Evolutionary conservation across 2,888 invertebrate species (phyloP).

Genomic region (Priocnemis perturbator): DNA sequence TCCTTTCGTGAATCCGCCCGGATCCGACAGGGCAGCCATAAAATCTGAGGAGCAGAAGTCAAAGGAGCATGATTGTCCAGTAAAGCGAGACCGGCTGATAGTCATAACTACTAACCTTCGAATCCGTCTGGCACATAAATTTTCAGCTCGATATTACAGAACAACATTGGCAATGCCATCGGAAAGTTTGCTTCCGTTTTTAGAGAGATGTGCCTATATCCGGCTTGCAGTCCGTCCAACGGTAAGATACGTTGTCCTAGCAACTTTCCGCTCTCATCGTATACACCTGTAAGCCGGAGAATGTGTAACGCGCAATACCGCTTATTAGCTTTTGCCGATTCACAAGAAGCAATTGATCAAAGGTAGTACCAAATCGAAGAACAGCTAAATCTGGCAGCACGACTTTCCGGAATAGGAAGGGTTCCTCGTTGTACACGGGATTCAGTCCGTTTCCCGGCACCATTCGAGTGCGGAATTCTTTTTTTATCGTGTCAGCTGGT

Average conservation of each 20-base stretch:
- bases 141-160: slow-evolving; percentile 82
- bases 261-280: slow-evolving; percentile 83
- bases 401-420: slow-evolving; percentile 84
- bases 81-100: slow-evolving; percentile 31
- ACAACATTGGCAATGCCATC: slow-evolving; percentile 82
- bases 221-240: slow-evolving; percentile 83
- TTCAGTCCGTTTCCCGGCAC: slow-evolving; percentile 83
- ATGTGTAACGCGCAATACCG: no score
- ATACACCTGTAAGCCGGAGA: slow-evolving; percentile 74
- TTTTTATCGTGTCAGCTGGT: slow-evolving; percentile 84
- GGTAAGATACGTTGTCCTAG: slow-evolving; percentile 84
- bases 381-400: slow-evolving; percentile 84
- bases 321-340: no score
- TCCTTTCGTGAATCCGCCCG: slow-evolving; percentile 84
- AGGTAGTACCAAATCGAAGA: slow-evolving; percentile 79
- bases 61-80: no score
- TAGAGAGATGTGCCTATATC: slow-evolving; percentile 82
- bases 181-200: slow-evolving; percentile 84
- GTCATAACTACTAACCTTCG: slow-evolving; percentile 76
- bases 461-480: slow-evolving; percentile 82
- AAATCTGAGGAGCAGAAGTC: no score
- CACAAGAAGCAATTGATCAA: no score
- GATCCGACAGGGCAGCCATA: slow-evolving; percentile 98
- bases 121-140: slow-evolving; percentile 86
- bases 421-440: slow-evolving; percentile 84